Evolutionary conservation across 2,113 vertebrate species (phyloP).

Genomic region (Callionymus lyra): DNA sequence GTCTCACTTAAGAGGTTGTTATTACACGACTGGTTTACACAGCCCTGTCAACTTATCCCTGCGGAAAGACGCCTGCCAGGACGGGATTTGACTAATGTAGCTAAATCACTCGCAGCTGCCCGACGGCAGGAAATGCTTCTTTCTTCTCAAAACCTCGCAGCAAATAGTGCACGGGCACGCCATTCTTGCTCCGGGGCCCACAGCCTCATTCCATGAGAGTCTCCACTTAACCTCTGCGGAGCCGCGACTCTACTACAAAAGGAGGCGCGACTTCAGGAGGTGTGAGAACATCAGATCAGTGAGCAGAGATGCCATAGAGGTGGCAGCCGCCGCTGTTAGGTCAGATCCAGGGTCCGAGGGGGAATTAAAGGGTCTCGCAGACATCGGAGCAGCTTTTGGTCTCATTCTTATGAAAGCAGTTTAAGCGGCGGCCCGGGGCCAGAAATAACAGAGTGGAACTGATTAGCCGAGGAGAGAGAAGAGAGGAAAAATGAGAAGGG

Average conservation of each 20-base stretch:
- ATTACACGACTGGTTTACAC: conserved; percentile 66
- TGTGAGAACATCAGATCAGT: conserved; percentile 34
- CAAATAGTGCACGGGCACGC: conserved; percentile 57
- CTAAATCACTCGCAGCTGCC: conserved; percentile 69
- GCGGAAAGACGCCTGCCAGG: conserved; percentile 63
- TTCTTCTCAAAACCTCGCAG: conserved; percentile 64
- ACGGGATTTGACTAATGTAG: conserved; percentile 62
- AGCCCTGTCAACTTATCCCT: conserved; percentile 59
- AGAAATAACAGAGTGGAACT: conserved; percentile 62
- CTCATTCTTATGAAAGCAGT: conserved; percentile 61
- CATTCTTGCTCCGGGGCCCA: conserved; percentile 31
- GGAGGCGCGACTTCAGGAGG: conserved; percentile 29
- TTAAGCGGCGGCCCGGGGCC: conserved; percentile 49
- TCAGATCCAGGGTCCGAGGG: conserved; percentile 28
- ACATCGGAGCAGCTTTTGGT: conserved; percentile 51
- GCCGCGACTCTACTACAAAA: conserved; percentile 26
- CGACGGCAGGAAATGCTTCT: conserved; percentile 64
- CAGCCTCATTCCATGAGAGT: conserved; percentile 19
- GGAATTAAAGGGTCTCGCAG: conserved; percentile 32
- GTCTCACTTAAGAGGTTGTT: conserved; percentile 52
- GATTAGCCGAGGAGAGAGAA: conserved; percentile 46
- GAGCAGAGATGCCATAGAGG: conserved; percentile 28
- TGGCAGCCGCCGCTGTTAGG: conserved; percentile 25
- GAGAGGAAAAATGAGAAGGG: conserved; percentile 50
- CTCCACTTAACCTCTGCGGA: conserved; percentile 46